Evolutionary conservation across 1,140 invertebrate genomes (phyloP), one percentile per base, ranked within the genome.

Genomic region (Acromyrmex charruanus): DNA sequence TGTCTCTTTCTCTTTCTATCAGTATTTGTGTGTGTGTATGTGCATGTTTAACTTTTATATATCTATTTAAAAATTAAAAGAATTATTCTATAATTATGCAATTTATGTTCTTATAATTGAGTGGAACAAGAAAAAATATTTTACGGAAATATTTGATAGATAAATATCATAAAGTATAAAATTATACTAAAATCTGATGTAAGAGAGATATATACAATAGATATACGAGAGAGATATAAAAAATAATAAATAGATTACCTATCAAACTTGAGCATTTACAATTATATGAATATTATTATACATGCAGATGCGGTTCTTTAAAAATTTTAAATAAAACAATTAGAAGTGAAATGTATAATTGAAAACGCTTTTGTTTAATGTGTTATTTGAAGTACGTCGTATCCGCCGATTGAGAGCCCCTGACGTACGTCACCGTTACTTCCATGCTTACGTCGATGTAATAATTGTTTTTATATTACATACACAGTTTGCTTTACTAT

Each of bases 361-460:
- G n/a, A 31, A 58, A 55, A 58, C 4, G 12, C n/a, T 25, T 21
- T 66, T 35, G 18, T 44, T 44, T 68, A 66, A 14, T 51, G 18
- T 59, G 31, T 16, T 25, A 0, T 39, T 18, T 21, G 9, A 28
- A 31, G 1, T 14, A 77, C 25, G 10, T 63, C 21, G 89, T 86
- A 93, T 75, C 93, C 93, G 35, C 77, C 58, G 74, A 79, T 93
- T 94, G 93, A 94, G 92, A 80, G 87, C 6, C 93, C 91, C 93
- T 94, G 93, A 25, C 81, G 85, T 89, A 91, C 93, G 93, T 94
- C 93, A 94, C 93, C 92, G 93, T 93, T 93, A 93, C 88, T 81
- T 49, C 77, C 87, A 51, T 51, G 61, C 77, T 86, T 87, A 55
- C 71, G 68, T 81, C 74, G 59, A 39, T 72, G 44, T 51, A 71